These are phyloP conservation scores for Dicyrtoma fusca DNA, from an alignment of 2,888 invertebrate genomes.

Conservation along the genomic window DNA sequence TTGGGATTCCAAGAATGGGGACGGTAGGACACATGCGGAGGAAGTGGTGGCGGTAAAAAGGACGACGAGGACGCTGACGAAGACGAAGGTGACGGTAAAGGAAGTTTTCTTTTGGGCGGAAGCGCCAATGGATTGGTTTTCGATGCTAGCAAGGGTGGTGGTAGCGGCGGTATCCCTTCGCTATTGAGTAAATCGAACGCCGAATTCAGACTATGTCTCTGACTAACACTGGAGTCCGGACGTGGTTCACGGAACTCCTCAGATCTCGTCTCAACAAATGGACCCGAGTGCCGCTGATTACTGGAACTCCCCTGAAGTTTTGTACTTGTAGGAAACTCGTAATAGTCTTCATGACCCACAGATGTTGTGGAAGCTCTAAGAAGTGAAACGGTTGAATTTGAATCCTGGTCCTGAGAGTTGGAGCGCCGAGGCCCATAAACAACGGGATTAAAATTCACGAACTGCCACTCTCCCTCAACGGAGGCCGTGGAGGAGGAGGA, in stretches of 20 bases:
- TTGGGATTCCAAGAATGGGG: constrained; percentile 50
- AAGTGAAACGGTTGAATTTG: constrained; percentile 26
- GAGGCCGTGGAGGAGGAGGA: constrained; percentile 57
- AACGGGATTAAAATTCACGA: constrained; percentile 60
- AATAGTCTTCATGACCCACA: constrained; percentile 51
- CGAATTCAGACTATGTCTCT: constrained; percentile 48
- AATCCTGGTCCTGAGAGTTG: constrained; percentile 15
- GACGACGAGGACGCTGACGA: background rate
- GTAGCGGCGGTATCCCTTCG: constrained; percentile 6
- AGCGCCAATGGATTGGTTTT: constrained; percentile 25
- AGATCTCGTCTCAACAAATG: constrained; percentile 10
- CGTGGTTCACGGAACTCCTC: background rate
- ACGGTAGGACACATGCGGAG: constrained; percentile 29
- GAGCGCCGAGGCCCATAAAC: constrained; percentile 53
- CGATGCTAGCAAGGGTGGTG: constrained; percentile 3
- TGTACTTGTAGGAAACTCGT: constrained; percentile 56
- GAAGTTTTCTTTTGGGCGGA: constrained; percentile 31
- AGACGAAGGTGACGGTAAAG: constrained; percentile 11
- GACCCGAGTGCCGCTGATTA: constrained; percentile 16
- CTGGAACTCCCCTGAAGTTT: constrained; percentile 42
- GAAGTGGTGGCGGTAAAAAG: constrained; percentile 35
- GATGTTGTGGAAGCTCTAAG: constrained; percentile 33
- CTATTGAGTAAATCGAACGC: constrained; percentile 48
- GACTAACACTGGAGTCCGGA: constrained; percentile 16
- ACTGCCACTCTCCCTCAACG: constrained; percentile 59